Evolutionary conservation across 2,113 vertebrate genomes (phyloP).

Genomic region (Arizona elegans): DNA sequence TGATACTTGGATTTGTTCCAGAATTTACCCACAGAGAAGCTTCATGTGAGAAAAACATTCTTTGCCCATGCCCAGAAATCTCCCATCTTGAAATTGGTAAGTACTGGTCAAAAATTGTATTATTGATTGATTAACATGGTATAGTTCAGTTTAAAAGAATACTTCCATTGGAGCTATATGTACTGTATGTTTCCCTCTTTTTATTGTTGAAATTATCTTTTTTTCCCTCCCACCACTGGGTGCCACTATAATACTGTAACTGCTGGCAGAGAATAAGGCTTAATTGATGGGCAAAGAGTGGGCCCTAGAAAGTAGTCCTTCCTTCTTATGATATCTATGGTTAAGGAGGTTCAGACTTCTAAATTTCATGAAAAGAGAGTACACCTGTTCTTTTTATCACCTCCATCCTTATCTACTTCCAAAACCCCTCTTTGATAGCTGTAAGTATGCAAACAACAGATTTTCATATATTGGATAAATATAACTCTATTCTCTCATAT

Average conservation of each 20-base stretch:
- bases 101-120: background rate
- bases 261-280: background rate
- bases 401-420: too few relatives aligned
- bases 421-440: background rate
- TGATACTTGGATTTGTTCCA: background rate
- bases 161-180: background rate
- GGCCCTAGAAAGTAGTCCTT: background rate
- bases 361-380: background rate
- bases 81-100: background rate
- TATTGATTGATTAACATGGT: background rate
- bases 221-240: slow-evolving; percentile 2
- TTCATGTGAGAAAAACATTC: background rate
- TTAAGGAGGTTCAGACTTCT: background rate
- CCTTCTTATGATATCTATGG: background rate
- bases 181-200: background rate
- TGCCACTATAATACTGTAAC: slow-evolving; percentile 12
- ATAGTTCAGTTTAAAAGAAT: background rate
- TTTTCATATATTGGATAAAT: too few relatives aligned
- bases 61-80: background rate
- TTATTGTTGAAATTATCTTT: background rate
- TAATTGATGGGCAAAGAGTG: background rate
- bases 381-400: background rate
- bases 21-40: background rate
- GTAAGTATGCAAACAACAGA: background rate
- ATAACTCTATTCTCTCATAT: background rate